A percentile compares a stretch with the other conserved stretches of the same genome.
phyloP scores from a whole-genome alignment of 2,888 invertebrate genomes.

The Polymixis flavicincta region DNA sequence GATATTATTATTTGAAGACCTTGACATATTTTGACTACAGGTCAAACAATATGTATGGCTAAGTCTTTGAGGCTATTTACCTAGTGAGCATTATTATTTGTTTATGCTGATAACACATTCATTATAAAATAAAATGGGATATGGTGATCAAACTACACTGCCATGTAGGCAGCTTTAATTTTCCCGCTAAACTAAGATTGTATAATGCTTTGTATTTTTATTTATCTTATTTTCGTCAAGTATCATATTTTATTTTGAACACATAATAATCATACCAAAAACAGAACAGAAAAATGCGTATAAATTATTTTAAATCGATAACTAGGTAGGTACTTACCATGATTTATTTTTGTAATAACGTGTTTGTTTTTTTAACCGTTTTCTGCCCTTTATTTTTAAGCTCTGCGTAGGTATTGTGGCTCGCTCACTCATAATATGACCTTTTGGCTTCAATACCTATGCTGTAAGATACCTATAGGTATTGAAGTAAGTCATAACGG shows the following conservation, averaged over 20 bases:
- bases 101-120: background rate
- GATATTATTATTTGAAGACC: conserved; percentile 31
- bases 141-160: background rate
- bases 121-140: background rate
- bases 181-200: background rate
- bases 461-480: background rate
- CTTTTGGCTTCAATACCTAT: background rate
- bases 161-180: background rate
- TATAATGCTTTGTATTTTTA: background rate
- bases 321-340: background rate
- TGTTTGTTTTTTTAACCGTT: background rate
- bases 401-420: background rate
- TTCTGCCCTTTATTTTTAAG: background rate
- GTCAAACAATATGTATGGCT: conserved; percentile 24
- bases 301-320: background rate
- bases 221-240: background rate
- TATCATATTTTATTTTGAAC: background rate
- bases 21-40: conserved; percentile 51
- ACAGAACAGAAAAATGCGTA: too few relatives aligned
- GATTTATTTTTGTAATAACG: background rate
- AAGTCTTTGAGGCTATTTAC: background rate
- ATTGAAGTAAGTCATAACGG: conserved; percentile 31
- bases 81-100: background rate
- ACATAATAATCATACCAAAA: too few relatives aligned
- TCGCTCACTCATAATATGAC: background rate